Base-by-base conservation (phyloP, 2,113 vertebrate species). In the Monopterus albus region DNA sequence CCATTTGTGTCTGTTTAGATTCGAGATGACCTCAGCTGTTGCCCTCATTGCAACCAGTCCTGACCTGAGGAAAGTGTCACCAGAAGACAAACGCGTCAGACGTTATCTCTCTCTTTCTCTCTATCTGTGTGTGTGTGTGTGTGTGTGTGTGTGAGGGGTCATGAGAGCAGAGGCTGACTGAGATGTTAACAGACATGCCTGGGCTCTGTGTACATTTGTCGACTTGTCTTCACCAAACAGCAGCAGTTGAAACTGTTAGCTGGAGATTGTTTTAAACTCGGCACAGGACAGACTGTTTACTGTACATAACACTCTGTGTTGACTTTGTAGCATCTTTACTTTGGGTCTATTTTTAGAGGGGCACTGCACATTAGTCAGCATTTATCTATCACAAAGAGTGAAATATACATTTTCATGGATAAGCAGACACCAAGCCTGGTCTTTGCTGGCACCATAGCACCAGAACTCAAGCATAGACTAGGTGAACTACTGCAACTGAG, bases 41-140 rank as follows among this genome's bases (percentile, higher is more conserved):
- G 36, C 8, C 38, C 26, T n/a, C 45, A 49, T 9, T 39, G 5
- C n/a, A 52, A 45, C 47, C 38, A 36, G 68, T 33, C 10, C 15
- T 43, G 57, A 55, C 17, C 49, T 26, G 36, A 43, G 38, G 11
- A 50, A 60, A 12, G 18, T 50, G 65, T 47, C 71, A 43, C n/a
- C 14, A 49, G 4, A 35, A 39, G 72, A 72, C 3, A 13, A 39
- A 76, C 72, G 55, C 25, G 52, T 61, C 45, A 33, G 59, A 50
- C 55, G 72, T 66, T 72, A 68, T 57, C 49, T 60, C 1, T 20
- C 18, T 13, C 35, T 20, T 4, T 56, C 13, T 36, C 4, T 56
- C 13, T n/a, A n/a, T 56, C 18, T 51, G 23, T 51, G 49, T 52
- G 8, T 66, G n/a, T 66, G 63, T 33, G 36, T 65, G 14, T 70